Evolutionary conservation across 1,140 invertebrate genomes (phyloP), one percentile per base, ranked within the genome.

Genomic region (Bombus cullumanus): DNA sequence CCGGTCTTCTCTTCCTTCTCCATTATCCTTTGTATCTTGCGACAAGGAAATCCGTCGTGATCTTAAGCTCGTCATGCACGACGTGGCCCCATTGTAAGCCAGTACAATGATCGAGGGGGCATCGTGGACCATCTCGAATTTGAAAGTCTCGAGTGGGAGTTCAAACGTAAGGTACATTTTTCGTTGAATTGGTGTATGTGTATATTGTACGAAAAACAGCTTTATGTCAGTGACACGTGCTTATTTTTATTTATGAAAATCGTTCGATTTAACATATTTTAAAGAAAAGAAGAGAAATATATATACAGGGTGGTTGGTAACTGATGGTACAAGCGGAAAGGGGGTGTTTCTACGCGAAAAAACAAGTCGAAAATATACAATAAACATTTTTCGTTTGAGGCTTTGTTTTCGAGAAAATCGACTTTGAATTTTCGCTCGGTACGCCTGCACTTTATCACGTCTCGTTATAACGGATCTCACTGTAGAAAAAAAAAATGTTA

Each of bases 61-160:
- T 84, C 85, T 86, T 74, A 77, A 78, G 59, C 68, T 73, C 74
- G 81, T 86, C 85, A 43, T 78, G 85, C 81, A 43, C 81, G 81
- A 78, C 72, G 66, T 72, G 81, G 28, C 57, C n/a, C 81, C 73
- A 86, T 86, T 86, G 85, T 83, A 1, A 34, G 4, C 25, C 9
- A 3, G 22, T 37, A 81, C 71, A 81, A 81, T 85, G 78, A 85
- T 73, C 77, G n/a, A 12, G 4, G 37, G 37, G 9, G 15, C 15
- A 34, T 0, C 31, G 15, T 53, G 31, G 43, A 1, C 25, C 18
- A 76, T 41, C 72, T 69, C 41, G 31, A n/a, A 62, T 41, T 41
- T 39, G 69, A 81, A 28, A 57, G 13, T 81, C n/a, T 59, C 43
- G 22, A 68, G 74, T 78, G 47, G 31, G 43, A 74, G 59, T 39